phyloP scores from a whole-genome alignment of 2,888 invertebrate species.

The Tethea ocularis region DNA sequence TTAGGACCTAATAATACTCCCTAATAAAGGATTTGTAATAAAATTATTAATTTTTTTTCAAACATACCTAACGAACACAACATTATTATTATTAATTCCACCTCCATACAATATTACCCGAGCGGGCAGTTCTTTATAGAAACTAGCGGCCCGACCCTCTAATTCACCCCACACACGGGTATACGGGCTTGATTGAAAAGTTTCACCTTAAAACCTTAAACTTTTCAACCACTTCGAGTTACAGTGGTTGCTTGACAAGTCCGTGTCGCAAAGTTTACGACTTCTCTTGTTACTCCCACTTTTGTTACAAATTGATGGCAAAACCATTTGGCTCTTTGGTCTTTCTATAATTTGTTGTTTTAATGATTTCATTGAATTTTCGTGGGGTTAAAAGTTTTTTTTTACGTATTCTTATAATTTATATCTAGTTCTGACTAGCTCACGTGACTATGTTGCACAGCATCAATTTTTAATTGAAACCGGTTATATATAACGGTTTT shows the following conservation, averaged over 20 bases:
- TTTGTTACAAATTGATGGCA: background rate
- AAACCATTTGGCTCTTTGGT: background rate
- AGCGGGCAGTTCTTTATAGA: conserved; percentile 38
- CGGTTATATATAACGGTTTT: too few species aligned
- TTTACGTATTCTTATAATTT: too few species aligned
- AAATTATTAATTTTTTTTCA: too few species aligned
- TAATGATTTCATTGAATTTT: background rate
- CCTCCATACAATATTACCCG: conserved; percentile 20
- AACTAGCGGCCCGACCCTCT: conserved; percentile 36
- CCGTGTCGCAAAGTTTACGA: conserved; percentile 13
- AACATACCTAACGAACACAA: too few species aligned
- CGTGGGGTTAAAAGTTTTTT: too few species aligned
- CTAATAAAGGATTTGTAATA: too few species aligned
- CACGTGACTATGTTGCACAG: too few species aligned
- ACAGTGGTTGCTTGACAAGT: conserved; percentile 31
- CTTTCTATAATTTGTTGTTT: background rate
- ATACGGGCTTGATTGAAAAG: conserved; percentile 77
- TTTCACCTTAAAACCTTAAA: conserved; percentile 52
- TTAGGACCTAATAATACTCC: too few species aligned
- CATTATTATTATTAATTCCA: too few species aligned
- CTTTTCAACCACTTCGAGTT: conserved; percentile 42
- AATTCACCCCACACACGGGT: conserved; percentile 45
- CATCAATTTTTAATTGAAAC: too few species aligned
- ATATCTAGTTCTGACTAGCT: too few species aligned
- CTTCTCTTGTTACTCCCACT: background rate